Percentiles rank a stretch among this genome's conserved stretches.
Conservation (phyloP, 2,888 invertebrate genomes). For the Sceliomorpha sp. region DNA sequence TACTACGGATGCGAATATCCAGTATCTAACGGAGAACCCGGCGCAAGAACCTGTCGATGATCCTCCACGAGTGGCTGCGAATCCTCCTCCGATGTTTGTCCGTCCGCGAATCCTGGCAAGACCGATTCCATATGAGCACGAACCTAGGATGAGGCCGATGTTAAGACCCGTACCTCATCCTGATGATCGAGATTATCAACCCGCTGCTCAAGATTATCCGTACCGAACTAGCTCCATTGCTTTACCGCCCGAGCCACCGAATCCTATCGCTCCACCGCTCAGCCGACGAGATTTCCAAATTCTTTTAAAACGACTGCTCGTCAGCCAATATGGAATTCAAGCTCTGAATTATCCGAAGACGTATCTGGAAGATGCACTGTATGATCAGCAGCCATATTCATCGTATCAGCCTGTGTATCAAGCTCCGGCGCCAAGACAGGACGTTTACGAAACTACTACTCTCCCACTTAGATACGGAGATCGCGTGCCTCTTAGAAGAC, state of each 20-base stretch:
- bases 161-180: constrained; percentile 63
- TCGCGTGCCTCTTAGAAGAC: constrained; percentile 69
- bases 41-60: constrained; percentile 66
- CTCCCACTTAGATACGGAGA: constrained; percentile 68
- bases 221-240: constrained; percentile 65
- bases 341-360: constrained; percentile 74
- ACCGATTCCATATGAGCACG: constrained; percentile 51
- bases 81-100: constrained; percentile 60
- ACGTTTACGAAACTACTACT: constrained; percentile 55
- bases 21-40: constrained; percentile 72
- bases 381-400: constrained; percentile 76
- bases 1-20: constrained; percentile 70
- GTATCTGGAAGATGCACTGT: constrained; percentile 75
- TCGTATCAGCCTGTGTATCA: constrained; percentile 80
- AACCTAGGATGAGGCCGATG: constrained; percentile 61
- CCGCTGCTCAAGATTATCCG: constrained; percentile 67
- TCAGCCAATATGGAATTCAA: constrained; percentile 82
- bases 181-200: constrained; percentile 70
- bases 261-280: constrained; percentile 85
- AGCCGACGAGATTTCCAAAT: constrained; percentile 87
- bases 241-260: constrained; percentile 81
- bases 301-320: constrained; percentile 84
- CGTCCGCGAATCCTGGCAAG: constrained; percentile 67
- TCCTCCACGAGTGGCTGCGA: constrained; percentile 58
- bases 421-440: constrained; percentile 66